Evolutionary conservation across 1,140 invertebrate genomes (phyloP).

Genomic region (Dendroctonus valens): DNA sequence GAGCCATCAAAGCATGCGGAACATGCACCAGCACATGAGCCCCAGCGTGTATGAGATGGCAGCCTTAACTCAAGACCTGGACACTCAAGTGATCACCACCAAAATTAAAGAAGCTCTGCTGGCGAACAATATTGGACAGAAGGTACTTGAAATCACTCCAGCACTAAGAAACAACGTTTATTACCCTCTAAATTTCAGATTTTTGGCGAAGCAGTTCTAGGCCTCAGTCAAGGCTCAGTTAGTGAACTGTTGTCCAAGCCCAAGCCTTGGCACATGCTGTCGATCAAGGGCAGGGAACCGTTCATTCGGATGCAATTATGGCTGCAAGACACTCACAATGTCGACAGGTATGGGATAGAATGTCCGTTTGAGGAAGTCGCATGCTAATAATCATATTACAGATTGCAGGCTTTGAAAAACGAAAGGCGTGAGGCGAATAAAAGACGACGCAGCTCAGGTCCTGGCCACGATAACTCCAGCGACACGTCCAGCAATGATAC

Average conservation of each 20-base stretch:
- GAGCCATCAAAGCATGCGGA: constrained; percentile 63
- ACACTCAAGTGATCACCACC: constrained; percentile 94
- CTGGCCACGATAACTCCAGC: constrained; percentile 81
- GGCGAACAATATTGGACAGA: constrained; percentile 97
- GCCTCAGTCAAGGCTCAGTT: constrained; percentile 94
- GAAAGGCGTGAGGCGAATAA: constrained; percentile 88
- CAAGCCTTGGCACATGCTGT: constrained; percentile 99
- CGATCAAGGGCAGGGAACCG: constrained; percentile 95
- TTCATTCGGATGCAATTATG: constrained; percentile 98
- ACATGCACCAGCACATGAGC: constrained; percentile 76
- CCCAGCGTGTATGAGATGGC: constrained; percentile 95
- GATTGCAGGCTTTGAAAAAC: constrained; percentile 82
- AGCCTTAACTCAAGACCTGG: constrained; percentile 91
- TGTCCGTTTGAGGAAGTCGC: not conserved
- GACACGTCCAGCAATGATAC: constrained; percentile 86
- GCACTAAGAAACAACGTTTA: constrained; percentile 4
- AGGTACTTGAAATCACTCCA: constrained; percentile 54
- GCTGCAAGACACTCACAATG: constrained; percentile 91
- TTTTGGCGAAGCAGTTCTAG: constrained; percentile 94
- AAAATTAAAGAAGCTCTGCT: constrained; percentile 96
- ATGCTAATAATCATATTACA: not conserved
- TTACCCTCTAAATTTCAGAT: constrained; percentile 58
- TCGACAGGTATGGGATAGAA: constrained; percentile 60
- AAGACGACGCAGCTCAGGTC: constrained; percentile 73
- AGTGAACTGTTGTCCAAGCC: constrained; percentile 96